A percentile compares a stretch with the other conserved stretches of the same genome.
Conservation (phyloP, 2,113 vertebrate species). For the Scatophagus argus region DNA sequence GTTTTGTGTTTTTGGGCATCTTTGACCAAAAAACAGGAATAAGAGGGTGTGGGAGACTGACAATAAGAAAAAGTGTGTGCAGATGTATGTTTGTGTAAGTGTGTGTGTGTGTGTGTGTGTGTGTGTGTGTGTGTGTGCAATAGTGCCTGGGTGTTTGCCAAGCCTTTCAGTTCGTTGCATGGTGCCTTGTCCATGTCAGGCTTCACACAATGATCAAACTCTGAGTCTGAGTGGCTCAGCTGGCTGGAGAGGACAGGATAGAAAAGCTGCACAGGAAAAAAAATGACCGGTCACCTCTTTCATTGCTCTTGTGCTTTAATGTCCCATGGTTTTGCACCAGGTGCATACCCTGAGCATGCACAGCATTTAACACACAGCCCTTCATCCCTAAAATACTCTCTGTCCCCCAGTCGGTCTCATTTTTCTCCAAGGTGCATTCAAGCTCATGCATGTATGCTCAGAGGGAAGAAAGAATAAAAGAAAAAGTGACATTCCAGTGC, state of each 20-base stretch:
- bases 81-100: constrained; percentile 1
- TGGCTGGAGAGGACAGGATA: constrained; percentile 48
- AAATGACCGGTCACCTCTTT: constrained; percentile 43
- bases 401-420: constrained; percentile 4
- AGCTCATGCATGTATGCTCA: neutral
- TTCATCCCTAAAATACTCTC: constrained; percentile 36
- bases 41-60: neutral
- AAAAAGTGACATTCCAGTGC: neutral
- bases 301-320: constrained; percentile 43
- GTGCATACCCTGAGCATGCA: constrained; percentile 38
- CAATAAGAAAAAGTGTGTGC: constrained; percentile 18
- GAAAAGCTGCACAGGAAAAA: constrained; percentile 29
- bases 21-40: constrained; percentile 26
- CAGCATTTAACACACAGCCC: constrained; percentile 38
- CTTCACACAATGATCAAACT: constrained; percentile 63
- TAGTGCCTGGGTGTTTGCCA: constrained; percentile 49
- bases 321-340: constrained; percentile 49
- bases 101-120: constrained; percentile 3
- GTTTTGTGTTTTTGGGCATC: constrained; percentile 27
- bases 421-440: constrained; percentile 40
- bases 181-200: constrained; percentile 53
- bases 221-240: constrained; percentile 57
- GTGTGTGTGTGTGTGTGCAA: constrained; percentile 4
- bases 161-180: constrained; percentile 56
- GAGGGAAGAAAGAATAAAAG: neutral